Evolutionary conservation across 2,113 vertebrate genomes (phyloP).

Genomic region (Serinus canaria): DNA sequence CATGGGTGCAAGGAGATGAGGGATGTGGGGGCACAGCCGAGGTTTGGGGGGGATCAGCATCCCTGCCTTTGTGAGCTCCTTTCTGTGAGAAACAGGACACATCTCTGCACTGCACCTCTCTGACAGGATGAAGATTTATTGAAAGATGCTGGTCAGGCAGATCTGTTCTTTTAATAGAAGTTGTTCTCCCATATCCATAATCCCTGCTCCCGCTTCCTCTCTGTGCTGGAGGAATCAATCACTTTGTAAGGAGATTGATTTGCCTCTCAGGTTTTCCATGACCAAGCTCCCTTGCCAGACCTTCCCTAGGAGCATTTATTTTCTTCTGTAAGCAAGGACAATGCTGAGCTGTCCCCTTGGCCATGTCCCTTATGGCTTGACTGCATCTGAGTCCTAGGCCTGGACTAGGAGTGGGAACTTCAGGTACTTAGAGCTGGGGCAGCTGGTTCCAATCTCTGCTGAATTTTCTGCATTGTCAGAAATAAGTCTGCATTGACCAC

Average conservation of each 20-base stretch:
- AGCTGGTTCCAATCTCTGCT: conserved; percentile 15
- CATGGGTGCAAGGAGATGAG: neutral
- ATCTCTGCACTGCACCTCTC: neutral
- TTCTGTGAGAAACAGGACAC: rapidly evolving
- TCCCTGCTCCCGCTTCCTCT: neutral
- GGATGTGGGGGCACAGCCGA: neutral
- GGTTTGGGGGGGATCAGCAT: neutral
- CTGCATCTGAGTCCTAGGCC: neutral
- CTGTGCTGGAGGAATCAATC: neutral
- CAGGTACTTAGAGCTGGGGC: neutral
- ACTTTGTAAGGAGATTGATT: conserved; percentile 6
- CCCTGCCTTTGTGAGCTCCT: neutral
- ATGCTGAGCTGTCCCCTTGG: neutral
- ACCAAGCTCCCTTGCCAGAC: neutral
- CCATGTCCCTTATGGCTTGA: neutral
- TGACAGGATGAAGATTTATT: neutral
- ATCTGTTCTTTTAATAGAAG: neutral
- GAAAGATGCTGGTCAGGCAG: neutral
- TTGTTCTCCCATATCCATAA: neutral
- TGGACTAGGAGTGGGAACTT: neutral
- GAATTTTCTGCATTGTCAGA: neutral
- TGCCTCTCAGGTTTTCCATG: conserved; percentile 7
- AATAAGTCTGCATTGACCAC: neutral
- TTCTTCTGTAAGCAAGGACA: neutral
- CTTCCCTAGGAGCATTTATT: neutral